A percentile compares a stretch with the other conserved stretches of the same genome.
Evolutionary conservation across 2,113 vertebrate genomes (phyloP).

Genomic region (Loxodonta africana): DNA sequence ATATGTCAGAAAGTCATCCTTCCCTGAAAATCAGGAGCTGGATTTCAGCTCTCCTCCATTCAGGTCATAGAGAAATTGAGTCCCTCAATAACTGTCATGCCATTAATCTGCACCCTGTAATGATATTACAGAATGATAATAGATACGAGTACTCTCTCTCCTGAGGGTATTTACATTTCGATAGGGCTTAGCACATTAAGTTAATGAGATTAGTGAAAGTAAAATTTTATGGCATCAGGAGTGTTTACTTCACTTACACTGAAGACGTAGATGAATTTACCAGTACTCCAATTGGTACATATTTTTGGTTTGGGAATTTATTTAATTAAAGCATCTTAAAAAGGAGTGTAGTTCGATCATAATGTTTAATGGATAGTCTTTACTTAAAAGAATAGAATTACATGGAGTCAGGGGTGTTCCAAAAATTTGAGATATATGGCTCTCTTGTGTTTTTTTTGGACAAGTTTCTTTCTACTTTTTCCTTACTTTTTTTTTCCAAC

Average conservation of each 20-base stretch:
- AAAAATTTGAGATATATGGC: neutral
- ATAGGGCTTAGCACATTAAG: neutral
- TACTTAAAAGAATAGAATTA: constrained; percentile 27
- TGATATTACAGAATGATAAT: neutral
- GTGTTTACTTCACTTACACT: neutral
- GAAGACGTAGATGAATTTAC: neutral
- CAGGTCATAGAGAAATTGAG: neutral
- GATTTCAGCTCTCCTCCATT: neutral
- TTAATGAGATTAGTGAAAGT: neutral
- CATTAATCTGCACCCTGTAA: neutral
- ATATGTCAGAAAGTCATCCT: neutral
- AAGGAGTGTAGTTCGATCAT: neutral
- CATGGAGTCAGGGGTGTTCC: neutral
- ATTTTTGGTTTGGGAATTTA: neutral
- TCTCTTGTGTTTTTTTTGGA: neutral
- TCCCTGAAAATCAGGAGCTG: neutral
- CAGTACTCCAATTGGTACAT: neutral
- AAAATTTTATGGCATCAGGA: neutral
- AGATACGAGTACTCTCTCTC: neutral
- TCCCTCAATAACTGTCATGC: neutral
- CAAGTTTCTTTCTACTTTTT: neutral
- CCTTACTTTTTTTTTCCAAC: neutral
- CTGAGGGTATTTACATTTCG: neutral
- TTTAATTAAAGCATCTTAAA: constrained; percentile 45
- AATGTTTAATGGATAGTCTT: constrained; percentile 3